Percentiles rank a stretch among this genome's conserved stretches.
Conservation (phyloP, 2,888 invertebrate genomes). For the Agrotis puta region DNA sequence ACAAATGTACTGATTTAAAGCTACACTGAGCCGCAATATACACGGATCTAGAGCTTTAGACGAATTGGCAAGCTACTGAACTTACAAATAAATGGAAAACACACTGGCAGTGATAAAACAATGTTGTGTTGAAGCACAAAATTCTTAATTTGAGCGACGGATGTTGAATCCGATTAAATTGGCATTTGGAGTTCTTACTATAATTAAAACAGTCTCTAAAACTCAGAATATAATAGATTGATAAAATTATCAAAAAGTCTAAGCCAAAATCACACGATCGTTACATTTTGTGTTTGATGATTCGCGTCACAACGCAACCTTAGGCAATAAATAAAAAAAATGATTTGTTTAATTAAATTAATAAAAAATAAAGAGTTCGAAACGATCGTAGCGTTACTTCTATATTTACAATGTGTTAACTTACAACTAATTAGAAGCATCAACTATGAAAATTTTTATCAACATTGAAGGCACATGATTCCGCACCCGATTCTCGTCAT, state of each 20-base stretch:
- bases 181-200: conserved; percentile 34
- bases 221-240: conserved; percentile 13
- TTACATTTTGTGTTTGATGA: conserved; percentile 58
- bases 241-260: conserved; percentile 14
- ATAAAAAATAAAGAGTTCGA: conserved; percentile 88
- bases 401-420: conserved; percentile 89
- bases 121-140: conserved; percentile 47
- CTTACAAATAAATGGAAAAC: conserved; percentile 66
- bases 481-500: conserved; percentile 88
- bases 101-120: conserved; percentile 71
- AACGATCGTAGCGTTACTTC: conserved; percentile 83
- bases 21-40: conserved; percentile 33
- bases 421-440: conserved; percentile 89
- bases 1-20: conserved; percentile 23
- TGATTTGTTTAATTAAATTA: conserved; percentile 84
- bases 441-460: conserved; percentile 89
- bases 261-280: conserved; percentile 36
- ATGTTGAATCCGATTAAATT: conserved; percentile 48
- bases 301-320: conserved; percentile 73
- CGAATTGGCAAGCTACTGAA: conserved; percentile 61
- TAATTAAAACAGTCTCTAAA: conserved; percentile 17
- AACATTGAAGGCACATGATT: conserved; percentile 91
- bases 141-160: conserved; percentile 49
- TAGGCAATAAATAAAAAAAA: conserved; percentile 86
- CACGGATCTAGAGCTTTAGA: conserved; percentile 47